Conservation (phyloP, 2,797 vertebrate species). For the Oceanodroma leucorhoa region DNA sequence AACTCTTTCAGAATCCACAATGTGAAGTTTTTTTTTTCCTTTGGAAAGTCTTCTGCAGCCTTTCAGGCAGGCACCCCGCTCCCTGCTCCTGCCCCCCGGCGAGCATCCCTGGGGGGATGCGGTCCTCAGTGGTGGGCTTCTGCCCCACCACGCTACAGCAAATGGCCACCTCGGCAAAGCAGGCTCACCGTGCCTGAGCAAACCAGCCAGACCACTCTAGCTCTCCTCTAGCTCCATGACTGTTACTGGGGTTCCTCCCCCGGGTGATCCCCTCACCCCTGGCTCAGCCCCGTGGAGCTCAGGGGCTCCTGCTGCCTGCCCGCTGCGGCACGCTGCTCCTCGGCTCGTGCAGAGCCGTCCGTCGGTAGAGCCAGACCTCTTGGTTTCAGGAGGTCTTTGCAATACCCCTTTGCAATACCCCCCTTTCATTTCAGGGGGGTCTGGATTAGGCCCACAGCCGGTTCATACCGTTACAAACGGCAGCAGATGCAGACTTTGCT, state of each 20-base stretch:
- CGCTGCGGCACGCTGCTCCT: rapidly evolving
- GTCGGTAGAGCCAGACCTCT: rapidly evolving
- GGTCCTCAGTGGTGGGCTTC: not conserved
- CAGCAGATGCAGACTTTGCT: not conserved
- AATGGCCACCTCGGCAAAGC: not conserved
- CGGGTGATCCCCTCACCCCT: rapidly evolving
- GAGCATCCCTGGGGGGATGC: not conserved
- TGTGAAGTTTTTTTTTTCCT: not conserved
- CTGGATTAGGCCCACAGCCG: not conserved
- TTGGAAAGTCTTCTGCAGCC: not conserved
- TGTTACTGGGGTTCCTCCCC: not conserved
- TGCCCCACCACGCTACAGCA: not conserved
- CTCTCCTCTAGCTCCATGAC: rapidly evolving
- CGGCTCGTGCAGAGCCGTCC: rapidly evolving
- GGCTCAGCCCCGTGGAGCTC: not conserved
- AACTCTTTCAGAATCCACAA: not conserved
- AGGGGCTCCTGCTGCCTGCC: not conserved
- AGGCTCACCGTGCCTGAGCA: not conserved
- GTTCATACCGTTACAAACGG: not conserved
- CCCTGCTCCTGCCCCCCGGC: rapidly evolving
- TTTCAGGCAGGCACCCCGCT: rapidly evolving
- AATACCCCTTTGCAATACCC: not conserved
- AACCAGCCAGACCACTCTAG: too few relatives aligned
- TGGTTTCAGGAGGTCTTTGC: not conserved
- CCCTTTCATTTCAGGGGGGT: not conserved